phyloP scores from a whole-genome alignment of 2,113 vertebrate species.

The Anseranas semipalmata region DNA sequence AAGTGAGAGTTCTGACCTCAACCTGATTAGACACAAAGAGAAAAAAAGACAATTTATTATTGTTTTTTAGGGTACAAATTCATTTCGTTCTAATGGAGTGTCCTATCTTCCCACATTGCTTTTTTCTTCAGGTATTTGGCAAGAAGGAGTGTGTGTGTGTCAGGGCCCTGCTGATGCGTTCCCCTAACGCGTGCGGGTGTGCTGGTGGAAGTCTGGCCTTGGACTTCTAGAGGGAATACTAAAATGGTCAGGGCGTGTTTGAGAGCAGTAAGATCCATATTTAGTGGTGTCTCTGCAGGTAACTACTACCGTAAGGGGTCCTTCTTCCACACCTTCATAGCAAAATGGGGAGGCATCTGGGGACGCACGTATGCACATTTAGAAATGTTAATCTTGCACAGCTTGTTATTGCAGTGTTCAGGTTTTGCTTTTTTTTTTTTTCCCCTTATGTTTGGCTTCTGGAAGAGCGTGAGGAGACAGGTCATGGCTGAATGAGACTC shows the following conservation, averaged over 20 bases:
- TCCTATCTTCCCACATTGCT: neutral
- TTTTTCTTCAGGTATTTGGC: neutral
- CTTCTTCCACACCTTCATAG: neutral
- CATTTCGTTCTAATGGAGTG: neutral
- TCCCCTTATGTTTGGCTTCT: neutral
- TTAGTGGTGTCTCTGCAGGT: neutral
- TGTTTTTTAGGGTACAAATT: neutral
- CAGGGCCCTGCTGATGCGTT: fast-evolving
- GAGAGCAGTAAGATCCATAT: neutral
- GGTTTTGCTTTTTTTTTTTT: neutral
- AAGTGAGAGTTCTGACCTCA: neutral
- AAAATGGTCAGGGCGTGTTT: neutral
- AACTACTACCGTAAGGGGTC: too few relatives aligned
- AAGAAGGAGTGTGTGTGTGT: neutral
- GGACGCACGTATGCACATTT: neutral
- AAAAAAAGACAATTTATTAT: neutral
- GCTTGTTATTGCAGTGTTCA: neutral
- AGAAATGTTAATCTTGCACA: neutral
- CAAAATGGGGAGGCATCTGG: neutral
- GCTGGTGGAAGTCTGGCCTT: neutral
- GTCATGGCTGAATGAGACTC: fast-evolving
- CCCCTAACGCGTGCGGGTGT: fast-evolving
- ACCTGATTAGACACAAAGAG: neutral
- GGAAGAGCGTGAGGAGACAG: neutral
- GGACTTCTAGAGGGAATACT: neutral